Evolutionary conservation across 2,888 invertebrate species (phyloP), one percentile per base, ranked within the genome.

Genomic region (Cantharis rustica): DNA sequence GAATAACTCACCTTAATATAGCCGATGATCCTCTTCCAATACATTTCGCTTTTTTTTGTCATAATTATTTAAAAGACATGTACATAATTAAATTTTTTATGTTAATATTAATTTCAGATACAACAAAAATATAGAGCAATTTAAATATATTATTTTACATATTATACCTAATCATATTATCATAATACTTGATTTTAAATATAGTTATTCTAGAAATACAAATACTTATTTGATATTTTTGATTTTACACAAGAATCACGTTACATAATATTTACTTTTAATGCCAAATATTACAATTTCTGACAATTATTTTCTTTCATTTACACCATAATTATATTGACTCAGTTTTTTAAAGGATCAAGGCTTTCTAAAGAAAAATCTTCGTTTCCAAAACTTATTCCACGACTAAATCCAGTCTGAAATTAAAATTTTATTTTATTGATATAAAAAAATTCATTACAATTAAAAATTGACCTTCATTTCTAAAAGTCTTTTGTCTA

Each of bases 361-460:
- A 98, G 91, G 89, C 96, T 96, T 87, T 97, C 97, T 89, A 98
- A 90, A 82, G 96, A 95, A 90, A 98, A 98, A 90, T 98, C 97
- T 88, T 97, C 97, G 86, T 95, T 95, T 84, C 95, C 96, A 89
- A 96, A 95, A 80, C 94, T 92, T 85, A 96, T 91, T 82, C 96
- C 96, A 89, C 95, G 91, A 89, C 94, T 95, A 89, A 96, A 96
- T 82, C 96, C 96, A 89, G 94, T 96, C 97, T 97, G 90, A 70
- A 89, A 91, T 77, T 81, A 86, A 86, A 84, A 74, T 79, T 77
- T 61, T 63, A 47, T 27, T 71, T 27, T 69, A 75, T 77, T 61
- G 17, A 10, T 16, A 20, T n/a, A 68, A 16, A 62, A 13, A 69
- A 5, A 75, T 70, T 16, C 17, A 31, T 0, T 9, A 68, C 16